phyloP scores from a whole-genome alignment of 2,113 vertebrate species.

The Damaliscus lunatus region DNA sequence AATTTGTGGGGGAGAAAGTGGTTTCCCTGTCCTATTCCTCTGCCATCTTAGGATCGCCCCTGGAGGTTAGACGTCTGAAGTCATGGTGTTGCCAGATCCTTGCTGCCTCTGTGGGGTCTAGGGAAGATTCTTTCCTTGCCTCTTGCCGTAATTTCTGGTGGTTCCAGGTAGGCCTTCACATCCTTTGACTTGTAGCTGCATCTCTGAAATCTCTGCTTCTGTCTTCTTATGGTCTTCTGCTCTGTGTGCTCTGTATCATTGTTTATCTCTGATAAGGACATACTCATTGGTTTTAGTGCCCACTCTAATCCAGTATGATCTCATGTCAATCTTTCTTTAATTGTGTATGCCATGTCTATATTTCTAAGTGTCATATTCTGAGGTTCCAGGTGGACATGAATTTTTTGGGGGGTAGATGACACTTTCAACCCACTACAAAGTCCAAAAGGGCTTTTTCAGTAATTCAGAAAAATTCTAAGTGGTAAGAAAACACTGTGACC shows the following conservation, averaged over 20 bases:
- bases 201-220: neutral
- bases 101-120: neutral
- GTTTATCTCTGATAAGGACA: neutral
- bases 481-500: neutral
- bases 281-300: neutral
- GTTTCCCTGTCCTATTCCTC: too few species aligned
- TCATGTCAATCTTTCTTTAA: neutral
- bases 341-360: neutral
- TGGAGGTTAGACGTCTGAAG: neutral
- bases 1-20: too few species aligned
- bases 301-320: neutral
- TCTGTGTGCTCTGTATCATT: neutral
- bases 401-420: neutral
- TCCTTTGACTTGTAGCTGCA: neutral
- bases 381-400: neutral
- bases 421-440: too few species aligned
- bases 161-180: neutral
- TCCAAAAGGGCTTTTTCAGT: neutral
- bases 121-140: neutral
- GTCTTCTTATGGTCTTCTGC: neutral
- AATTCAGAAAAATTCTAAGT: neutral
- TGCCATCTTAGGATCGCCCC: too few species aligned
- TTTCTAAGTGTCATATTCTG: neutral
- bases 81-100: neutral
- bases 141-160: neutral